Conservation (phyloP, 2,113 vertebrate genomes). For the Phainopepla nitens region DNA sequence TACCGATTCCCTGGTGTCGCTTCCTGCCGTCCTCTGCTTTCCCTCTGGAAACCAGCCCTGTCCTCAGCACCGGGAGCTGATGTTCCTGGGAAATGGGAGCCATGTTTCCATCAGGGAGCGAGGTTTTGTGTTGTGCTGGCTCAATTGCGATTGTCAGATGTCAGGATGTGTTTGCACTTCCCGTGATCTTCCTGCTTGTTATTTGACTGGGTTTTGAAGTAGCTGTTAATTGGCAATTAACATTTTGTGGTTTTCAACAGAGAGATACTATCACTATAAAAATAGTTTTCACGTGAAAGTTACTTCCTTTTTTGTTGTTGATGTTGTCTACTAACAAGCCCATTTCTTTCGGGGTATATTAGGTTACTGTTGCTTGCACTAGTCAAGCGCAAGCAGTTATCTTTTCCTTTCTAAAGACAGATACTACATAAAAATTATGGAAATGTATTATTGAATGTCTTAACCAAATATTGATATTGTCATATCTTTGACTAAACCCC, state of each 20-base stretch:
- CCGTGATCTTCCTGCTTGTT: neutral
- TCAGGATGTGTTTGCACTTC: neutral
- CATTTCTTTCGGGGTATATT: neutral
- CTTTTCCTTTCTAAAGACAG: neutral
- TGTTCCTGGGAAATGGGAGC: neutral
- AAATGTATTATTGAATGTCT: neutral
- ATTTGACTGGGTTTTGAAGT: neutral
- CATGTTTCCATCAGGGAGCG: fast-evolving
- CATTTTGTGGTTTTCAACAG: neutral
- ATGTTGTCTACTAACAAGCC: neutral
- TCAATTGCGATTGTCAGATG: neutral
- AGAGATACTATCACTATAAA: neutral
- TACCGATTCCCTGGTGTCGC: neutral
- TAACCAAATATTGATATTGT: neutral
- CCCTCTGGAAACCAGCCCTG: neutral
- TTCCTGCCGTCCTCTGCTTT: neutral
- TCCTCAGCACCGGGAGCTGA: neutral
- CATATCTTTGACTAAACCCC: neutral
- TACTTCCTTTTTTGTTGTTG: neutral
- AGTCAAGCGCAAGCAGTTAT: neutral
- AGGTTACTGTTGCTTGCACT: neutral
- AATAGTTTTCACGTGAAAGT: neutral
- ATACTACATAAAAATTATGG: neutral
- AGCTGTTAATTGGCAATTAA: neutral
- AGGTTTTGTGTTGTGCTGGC: neutral